These are phyloP conservation scores for Lasioglossum marginatum DNA, from an alignment of 2,888 invertebrate genomes.

Conservation along the genomic window DNA sequence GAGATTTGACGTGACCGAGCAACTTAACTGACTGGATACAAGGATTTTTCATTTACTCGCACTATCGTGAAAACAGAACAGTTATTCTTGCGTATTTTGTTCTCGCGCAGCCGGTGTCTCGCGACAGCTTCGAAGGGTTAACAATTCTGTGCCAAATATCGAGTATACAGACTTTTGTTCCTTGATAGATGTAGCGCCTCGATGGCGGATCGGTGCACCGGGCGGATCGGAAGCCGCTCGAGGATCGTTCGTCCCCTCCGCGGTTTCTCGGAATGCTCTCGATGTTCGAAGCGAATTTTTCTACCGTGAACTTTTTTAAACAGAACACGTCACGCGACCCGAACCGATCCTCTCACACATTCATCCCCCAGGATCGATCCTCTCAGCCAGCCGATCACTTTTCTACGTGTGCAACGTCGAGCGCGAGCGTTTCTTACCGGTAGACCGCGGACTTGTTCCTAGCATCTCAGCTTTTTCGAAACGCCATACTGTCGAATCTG, in stretches of 20 bases:
- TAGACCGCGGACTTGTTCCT: background rate
- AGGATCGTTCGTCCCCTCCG: conserved; percentile 60
- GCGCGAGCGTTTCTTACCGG: conserved; percentile 14
- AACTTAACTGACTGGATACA: background rate
- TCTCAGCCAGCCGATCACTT: conserved; percentile 16
- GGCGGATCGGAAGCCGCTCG: conserved; percentile 18
- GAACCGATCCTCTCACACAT: background rate
- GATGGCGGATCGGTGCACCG: conserved; percentile 47
- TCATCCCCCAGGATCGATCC: background rate
- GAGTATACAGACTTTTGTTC: conserved; percentile 82
- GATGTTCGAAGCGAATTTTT: conserved; percentile 27
- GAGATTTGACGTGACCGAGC: background rate
- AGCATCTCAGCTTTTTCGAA: background rate
- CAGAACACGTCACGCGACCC: background rate
- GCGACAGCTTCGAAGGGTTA: background rate
- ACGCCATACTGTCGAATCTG: no score
- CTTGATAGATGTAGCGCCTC: conserved; percentile 75
- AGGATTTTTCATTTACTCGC: background rate
- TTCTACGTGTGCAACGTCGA: conserved; percentile 43
- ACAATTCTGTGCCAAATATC: conserved; percentile 83
- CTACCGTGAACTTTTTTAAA: conserved; percentile 45
- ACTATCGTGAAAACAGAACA: background rate
- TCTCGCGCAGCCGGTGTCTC: background rate
- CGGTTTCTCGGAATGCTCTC: conserved; percentile 25
- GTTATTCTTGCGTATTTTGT: background rate